Evolutionary conservation across 2,888 invertebrate genomes (phyloP).

Genomic region (Andrena fulva): DNA sequence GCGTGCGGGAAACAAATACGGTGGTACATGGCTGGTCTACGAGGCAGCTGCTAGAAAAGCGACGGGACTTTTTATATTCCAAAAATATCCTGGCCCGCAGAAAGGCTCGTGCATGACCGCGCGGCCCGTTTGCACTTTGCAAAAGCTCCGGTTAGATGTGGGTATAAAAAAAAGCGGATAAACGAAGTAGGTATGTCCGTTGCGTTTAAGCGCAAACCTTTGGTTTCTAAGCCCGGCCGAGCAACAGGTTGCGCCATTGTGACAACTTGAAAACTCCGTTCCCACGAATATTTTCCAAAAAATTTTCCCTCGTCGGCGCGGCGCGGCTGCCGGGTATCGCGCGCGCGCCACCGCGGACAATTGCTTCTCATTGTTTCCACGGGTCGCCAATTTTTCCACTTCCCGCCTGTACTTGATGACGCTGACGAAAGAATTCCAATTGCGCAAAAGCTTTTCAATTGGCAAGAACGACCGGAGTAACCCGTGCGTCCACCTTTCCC

Average conservation of each 20-base stretch:
- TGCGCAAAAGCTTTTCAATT: conserved; percentile 66
- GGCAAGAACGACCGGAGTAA: conserved; percentile 54
- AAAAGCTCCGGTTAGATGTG: conserved; percentile 57
- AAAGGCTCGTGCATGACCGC: conserved; percentile 35
- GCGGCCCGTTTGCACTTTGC: conserved; percentile 63
- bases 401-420: conserved; percentile 61
- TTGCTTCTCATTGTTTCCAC: conserved; percentile 66
- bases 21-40: background rate
- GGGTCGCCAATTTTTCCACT: conserved; percentile 54
- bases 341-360: conserved; percentile 43
- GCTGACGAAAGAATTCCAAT: conserved; percentile 61
- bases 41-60: conserved; percentile 19
- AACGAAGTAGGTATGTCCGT: conserved; percentile 66
- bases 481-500: conserved; percentile 53
- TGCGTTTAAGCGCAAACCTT: conserved; percentile 74
- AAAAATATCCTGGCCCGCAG: conserved; percentile 24
- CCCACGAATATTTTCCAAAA: conserved; percentile 72
- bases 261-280: conserved; percentile 73
- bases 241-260: conserved; percentile 76
- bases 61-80: conserved; percentile 14
- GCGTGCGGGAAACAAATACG: background rate
- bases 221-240: conserved; percentile 73
- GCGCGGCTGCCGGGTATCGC: background rate
- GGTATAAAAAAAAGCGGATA: conserved; percentile 38
- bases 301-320: conserved; percentile 42